Percentiles rank a stretch among this genome's conserved stretches.
Conservation (phyloP, 1,140 invertebrate genomes). For the Ceratina calcarata region DNA sequence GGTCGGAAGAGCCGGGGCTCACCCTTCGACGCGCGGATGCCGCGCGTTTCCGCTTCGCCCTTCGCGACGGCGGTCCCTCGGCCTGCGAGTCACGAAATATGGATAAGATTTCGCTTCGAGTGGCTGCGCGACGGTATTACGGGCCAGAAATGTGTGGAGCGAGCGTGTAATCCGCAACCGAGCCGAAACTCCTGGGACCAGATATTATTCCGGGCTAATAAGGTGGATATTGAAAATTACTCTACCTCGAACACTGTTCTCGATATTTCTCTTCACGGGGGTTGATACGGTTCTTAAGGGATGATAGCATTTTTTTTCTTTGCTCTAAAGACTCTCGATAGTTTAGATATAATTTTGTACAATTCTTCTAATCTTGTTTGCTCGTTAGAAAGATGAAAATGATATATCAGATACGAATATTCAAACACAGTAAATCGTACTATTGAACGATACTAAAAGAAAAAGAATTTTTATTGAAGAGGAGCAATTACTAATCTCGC, state of each 20-base stretch:
- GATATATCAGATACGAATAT: too few species aligned
- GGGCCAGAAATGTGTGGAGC: slow-evolving; percentile 29
- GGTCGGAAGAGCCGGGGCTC: slow-evolving; percentile 15
- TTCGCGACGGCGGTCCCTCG: not conserved
- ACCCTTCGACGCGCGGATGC: slow-evolving; percentile 12
- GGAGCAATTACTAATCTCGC: too few species aligned
- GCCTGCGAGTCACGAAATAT: slow-evolving; percentile 51
- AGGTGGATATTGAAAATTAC: slow-evolving; percentile 68
- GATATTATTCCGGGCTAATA: slow-evolving; percentile 67
- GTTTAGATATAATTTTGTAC: too few species aligned
- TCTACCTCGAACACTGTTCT: slow-evolving; percentile 3
- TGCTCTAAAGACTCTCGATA: too few species aligned
- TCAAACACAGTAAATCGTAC: too few species aligned
- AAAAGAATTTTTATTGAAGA: too few species aligned
- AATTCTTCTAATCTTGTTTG: too few species aligned
- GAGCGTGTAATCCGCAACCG: slow-evolving; percentile 56
- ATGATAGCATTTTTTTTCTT: not conserved
- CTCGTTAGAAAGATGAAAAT: too few species aligned
- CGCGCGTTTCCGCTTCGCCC: slow-evolving; percentile 11
- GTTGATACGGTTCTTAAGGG: not conserved
- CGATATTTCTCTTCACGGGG: too few species aligned
- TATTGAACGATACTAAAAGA: too few species aligned
- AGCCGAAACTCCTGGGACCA: slow-evolving; percentile 60
- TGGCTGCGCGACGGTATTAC: slow-evolving; percentile 42
- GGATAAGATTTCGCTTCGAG: slow-evolving; percentile 59